phyloP scores from a whole-genome alignment of 92 coral and sea anemone species.

The Galaxea fascicularis region DNA sequence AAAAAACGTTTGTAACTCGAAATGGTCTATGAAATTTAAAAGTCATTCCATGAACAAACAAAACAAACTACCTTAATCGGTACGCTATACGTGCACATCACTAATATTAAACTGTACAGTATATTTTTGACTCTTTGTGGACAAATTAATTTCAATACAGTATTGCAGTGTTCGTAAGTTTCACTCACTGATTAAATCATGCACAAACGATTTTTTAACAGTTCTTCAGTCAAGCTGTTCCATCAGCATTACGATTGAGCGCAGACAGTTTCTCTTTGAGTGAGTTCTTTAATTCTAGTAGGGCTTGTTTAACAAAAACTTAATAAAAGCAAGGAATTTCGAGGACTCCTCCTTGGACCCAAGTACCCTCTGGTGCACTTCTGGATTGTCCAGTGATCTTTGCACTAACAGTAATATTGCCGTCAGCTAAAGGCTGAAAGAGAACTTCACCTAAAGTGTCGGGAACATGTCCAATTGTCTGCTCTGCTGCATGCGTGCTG shows the following conservation, averaged over 20 bases:
- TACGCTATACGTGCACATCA: background rate
- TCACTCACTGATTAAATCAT: constrained; percentile 44
- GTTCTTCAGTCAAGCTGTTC: constrained; percentile 53
- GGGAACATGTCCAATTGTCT: constrained; percentile 3
- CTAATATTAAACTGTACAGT: background rate
- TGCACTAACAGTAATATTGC: constrained; percentile 24
- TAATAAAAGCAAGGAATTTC: constrained; percentile 49
- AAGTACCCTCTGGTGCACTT: constrained; percentile 48
- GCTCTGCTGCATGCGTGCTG: constrained; percentile 15
- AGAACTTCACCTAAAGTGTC: constrained; percentile 25
- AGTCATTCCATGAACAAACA: too few relatives aligned
- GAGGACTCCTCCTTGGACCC: constrained; percentile 48
- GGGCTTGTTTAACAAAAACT: constrained; percentile 35
- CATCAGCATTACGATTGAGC: constrained; percentile 50
- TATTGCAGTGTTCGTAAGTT: constrained; percentile 42
- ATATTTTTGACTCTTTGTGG: background rate
- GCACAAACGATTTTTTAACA: constrained; percentile 51
- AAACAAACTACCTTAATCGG: background rate
- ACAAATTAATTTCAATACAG: constrained; percentile 10
- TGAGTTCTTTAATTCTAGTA: constrained; percentile 38
- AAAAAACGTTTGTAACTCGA: background rate
- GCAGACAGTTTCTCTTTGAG: constrained; percentile 53
- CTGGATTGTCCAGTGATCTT: constrained; percentile 49
- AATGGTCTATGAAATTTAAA: background rate
- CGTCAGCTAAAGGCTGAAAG: constrained; percentile 50